Conservation (phyloP, 2,888 invertebrate genomes). For the Platycheirus albimanus region DNA sequence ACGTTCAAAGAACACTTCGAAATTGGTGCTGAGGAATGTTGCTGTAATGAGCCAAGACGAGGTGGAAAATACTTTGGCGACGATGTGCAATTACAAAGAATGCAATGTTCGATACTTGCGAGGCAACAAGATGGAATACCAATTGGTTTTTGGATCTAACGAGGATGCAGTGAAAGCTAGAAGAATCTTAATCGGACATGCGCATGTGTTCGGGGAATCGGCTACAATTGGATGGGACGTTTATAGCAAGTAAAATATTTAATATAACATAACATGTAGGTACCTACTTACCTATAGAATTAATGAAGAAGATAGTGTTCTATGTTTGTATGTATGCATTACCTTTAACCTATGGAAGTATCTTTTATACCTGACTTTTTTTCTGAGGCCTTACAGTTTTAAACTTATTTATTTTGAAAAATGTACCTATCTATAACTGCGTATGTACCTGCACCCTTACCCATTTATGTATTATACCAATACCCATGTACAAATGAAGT, state of each 20-base stretch:
- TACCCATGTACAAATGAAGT: too few relatives aligned
- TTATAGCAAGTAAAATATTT: background rate
- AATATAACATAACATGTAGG: too few relatives aligned
- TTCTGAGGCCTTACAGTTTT: too few relatives aligned
- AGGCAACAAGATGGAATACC: constrained; percentile 73
- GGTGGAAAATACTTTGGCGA: constrained; percentile 9
- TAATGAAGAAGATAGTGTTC: too few relatives aligned
- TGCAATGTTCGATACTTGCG: constrained; percentile 74
- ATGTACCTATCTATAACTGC: too few relatives aligned
- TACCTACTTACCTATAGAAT: too few relatives aligned
- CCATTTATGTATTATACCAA: too few relatives aligned
- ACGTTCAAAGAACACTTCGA: constrained; percentile 76
- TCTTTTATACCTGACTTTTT: too few relatives aligned
- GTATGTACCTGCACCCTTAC: too few relatives aligned
- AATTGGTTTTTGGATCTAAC: constrained; percentile 78
- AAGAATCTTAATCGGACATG: constrained; percentile 67
- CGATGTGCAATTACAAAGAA: constrained; percentile 70
- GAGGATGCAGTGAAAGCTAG: constrained; percentile 77
- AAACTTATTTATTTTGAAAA: too few relatives aligned
- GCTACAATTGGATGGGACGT: constrained; percentile 75
- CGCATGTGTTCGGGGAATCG: constrained; percentile 74
- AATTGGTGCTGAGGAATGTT: constrained; percentile 74
- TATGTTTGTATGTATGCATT: too few relatives aligned
- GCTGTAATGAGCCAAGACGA: background rate
- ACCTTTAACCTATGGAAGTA: too few relatives aligned